A percentile compares a stretch with the other conserved stretches of the same genome.
Evolutionary conservation across 2,113 vertebrate species (phyloP).

Genomic region (Capreolus pygargus): DNA sequence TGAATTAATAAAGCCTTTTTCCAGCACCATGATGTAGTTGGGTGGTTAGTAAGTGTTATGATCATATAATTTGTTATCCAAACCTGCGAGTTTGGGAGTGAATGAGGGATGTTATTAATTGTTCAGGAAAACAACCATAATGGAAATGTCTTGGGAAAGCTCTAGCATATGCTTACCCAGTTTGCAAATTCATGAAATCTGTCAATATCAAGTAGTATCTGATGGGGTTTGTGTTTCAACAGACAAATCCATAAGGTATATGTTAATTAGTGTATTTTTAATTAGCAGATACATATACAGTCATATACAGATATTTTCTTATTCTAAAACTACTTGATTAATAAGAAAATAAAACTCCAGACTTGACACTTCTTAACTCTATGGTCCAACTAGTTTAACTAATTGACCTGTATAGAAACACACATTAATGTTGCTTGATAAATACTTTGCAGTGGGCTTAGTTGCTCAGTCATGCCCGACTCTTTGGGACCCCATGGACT

Average conservation of each 20-base stretch:
- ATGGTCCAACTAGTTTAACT: not conserved
- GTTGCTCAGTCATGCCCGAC: not conserved
- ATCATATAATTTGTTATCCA: not conserved
- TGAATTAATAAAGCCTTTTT: not conserved
- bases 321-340: not conserved
- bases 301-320: not conserved
- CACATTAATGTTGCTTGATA: not conserved
- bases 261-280: not conserved
- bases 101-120: not conserved
- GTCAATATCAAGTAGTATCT: not conserved
- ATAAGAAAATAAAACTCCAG: not conserved
- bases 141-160: not conserved
- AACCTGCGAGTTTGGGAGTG: not conserved
- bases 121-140: not conserved
- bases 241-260: not conserved
- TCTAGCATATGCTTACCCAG: not conserved
- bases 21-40: not conserved
- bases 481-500: not conserved
- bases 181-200: not conserved
- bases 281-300: not conserved
- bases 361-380: not conserved
- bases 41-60: not conserved
- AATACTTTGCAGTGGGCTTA: not conserved
- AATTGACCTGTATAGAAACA: not conserved
- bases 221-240: not conserved